Conservation (phyloP, 2,888 invertebrate genomes). For the Synergus gifuensis region DNA sequence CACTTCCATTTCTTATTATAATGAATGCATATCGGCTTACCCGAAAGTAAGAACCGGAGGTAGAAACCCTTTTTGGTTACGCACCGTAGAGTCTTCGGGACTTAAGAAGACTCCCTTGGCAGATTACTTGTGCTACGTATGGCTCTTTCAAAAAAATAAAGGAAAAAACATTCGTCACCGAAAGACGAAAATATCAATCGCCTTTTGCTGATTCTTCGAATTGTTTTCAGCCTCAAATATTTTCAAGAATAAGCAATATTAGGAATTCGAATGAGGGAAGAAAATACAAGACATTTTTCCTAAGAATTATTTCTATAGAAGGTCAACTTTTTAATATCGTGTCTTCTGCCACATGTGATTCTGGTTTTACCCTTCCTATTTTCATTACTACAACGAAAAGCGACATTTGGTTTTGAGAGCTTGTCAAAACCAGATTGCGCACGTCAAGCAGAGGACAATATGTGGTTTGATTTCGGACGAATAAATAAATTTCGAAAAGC, state of each 20-base stretch:
- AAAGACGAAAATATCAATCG: no score
- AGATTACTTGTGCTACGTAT: neutral
- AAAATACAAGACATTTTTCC: neutral
- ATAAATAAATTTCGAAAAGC: conserved; percentile 42
- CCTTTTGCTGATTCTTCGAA: no score
- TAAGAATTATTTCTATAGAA: neutral
- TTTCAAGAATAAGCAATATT: neutral
- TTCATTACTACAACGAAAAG: neutral
- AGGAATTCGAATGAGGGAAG: neutral
- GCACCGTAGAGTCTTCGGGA: conserved; percentile 62
- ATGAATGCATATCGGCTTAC: conserved; percentile 78
- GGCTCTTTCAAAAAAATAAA: conserved; percentile 41
- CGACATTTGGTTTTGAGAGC: conserved; percentile 44
- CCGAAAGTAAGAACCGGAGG: conserved; percentile 66
- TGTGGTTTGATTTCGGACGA: conserved; percentile 59
- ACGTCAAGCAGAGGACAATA: conserved; percentile 66
- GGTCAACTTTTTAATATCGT: conserved; percentile 7
- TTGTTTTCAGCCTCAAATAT: no score
- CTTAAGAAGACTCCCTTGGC: conserved; percentile 49
- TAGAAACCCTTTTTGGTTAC: conserved; percentile 71
- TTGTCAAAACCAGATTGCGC: conserved; percentile 72
- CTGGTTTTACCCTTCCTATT: conserved; percentile 16
- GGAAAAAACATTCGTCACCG: neutral
- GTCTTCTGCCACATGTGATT: neutral
- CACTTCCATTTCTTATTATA: conserved; percentile 76